Base-by-base conservation (phyloP, 1,140 invertebrate species). In the Ostrea denselamellosa region DNA sequence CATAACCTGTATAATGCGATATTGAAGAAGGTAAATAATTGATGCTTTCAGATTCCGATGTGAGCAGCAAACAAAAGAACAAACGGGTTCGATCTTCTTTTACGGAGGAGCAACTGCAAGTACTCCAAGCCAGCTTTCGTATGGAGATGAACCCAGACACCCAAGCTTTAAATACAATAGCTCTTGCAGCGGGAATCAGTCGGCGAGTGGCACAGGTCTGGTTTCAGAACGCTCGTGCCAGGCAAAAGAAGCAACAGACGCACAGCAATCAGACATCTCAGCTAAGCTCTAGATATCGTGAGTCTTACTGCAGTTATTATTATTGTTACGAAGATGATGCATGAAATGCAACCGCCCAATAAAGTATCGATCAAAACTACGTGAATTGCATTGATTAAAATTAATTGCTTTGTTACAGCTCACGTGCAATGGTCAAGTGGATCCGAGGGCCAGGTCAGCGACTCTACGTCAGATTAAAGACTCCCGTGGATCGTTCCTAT, bases 211-310 rank as follows among this genome's bases (percentile, higher is more conserved):
- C 81, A 17, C 86, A 87, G 51, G 71, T 87, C 8, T 87, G 81
- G 86, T 87, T 87, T 28, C 86, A 87, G 54, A 87, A 87, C 83
- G 86, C 81, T 0, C 28, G 86, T 56, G 86, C 86, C 4, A 58
- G 82, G 51, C 86, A 87, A 14, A 87, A 83, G 17, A 87, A 87
- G 62, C 56, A 83, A 52, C 71, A 87, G n/a, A 5, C 14, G 17
- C 14, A 17, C 58, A 62, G 58, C 58, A 62, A n/a, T 12, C 58
- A 62, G 58, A 19, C 58, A 17, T 14, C 17, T 62, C 58, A n/a
- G 17, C 14, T 62, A 5, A 62, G n/a, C 12, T 62, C 58, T 8
- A 62, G n/a, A 2, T 44, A 5, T 44, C 34, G 34, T 44, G 34
- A 44, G 34, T 44, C 34, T 44, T 2, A 44, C 1, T 5, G 34